A percentile compares a stretch with the other conserved stretches of the same genome.
Evolutionary conservation across 1,140 invertebrate genomes (phyloP).

Genomic region (Coptotermes formosanus): DNA sequence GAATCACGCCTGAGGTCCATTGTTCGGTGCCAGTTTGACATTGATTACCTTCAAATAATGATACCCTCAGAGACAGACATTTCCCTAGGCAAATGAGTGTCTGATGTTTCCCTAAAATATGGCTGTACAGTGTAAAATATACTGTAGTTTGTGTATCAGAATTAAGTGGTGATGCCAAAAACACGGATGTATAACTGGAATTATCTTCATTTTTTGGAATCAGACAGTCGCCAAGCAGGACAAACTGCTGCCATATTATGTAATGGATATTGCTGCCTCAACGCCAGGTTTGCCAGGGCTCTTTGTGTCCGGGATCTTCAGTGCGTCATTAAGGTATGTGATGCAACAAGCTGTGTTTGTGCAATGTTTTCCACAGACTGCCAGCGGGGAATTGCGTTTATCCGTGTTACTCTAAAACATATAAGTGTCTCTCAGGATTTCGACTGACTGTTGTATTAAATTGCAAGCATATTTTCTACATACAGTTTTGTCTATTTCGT

Average conservation of each 20-base stretch:
- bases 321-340: constrained; percentile 31
- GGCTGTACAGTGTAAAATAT: too few relatives aligned
- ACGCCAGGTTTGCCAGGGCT: constrained; percentile 27
- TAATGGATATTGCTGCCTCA: constrained; percentile 24
- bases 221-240: constrained; percentile 46
- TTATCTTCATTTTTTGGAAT: background rate
- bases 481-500: background rate
- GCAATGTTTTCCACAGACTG: background rate
- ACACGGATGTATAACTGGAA: background rate
- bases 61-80: background rate
- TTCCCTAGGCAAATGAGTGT: too few relatives aligned
- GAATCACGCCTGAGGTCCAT: too few relatives aligned
- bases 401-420: too few relatives aligned
- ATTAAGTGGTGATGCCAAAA: background rate
- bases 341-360: background rate
- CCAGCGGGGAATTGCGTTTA: too few relatives aligned
- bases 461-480: background rate
- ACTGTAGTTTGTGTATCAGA: too few relatives aligned
- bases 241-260: constrained; percentile 55
- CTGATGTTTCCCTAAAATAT: too few relatives aligned
- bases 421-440: too few relatives aligned
- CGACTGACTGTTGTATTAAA: background rate
- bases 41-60: too few relatives aligned
- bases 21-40: too few relatives aligned
- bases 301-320: constrained; percentile 28